These are phyloP conservation scores for Vipera latastei DNA, from an alignment of 2,797 vertebrate genomes.

Conservation along the genomic window DNA sequence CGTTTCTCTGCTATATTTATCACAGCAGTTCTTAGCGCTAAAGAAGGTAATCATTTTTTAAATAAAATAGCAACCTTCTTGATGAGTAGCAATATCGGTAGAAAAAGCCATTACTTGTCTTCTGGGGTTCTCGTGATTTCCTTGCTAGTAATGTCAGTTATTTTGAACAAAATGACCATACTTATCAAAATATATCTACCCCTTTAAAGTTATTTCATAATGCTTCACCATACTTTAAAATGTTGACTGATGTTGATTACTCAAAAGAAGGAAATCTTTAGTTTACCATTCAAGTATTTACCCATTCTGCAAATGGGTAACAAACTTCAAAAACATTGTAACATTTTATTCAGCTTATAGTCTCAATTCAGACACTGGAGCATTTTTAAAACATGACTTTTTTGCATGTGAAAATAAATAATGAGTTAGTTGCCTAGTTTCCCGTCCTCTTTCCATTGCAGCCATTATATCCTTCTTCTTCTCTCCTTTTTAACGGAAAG, in stretches of 20 bases:
- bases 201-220: not conserved
- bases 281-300: not conserved
- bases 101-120: not conserved
- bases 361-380: not conserved
- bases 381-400: not conserved
- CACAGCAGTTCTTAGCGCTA: not conserved
- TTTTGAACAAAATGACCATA: not conserved
- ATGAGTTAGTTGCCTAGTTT: not conserved
- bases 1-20: not conserved
- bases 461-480: not conserved
- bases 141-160: not conserved
- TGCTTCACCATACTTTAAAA: not conserved
- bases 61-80: not conserved
- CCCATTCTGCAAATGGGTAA: not conserved
- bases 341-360: not conserved
- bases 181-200: not conserved
- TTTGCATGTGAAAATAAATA: not conserved
- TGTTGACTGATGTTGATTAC: not conserved
- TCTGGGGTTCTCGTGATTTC: not conserved
- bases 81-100: not conserved
- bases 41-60: not conserved
- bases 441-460: not conserved
- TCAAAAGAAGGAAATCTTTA: not conserved
- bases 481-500: not conserved
- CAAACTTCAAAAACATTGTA: not conserved